Percentiles rank a stretch among this genome's conserved stretches.
Evolutionary conservation across 2,113 vertebrate species (phyloP).

Genomic region (Grallaria varia): DNA sequence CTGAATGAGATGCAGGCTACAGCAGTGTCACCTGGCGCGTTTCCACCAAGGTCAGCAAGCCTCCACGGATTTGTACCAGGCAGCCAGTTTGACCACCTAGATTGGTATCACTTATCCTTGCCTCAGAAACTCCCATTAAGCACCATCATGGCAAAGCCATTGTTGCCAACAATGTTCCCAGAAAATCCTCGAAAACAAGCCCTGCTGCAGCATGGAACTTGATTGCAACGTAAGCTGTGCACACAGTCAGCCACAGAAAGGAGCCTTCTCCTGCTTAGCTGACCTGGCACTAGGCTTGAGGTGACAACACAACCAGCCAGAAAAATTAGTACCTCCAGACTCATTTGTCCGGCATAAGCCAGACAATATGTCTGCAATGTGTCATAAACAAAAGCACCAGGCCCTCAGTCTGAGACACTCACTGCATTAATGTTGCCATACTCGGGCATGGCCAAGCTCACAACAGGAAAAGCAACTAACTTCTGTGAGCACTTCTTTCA

Average conservation of each 20-base stretch:
- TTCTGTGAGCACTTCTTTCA: neutral
- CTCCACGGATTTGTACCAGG: neutral
- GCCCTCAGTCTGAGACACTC: neutral
- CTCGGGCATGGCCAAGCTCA: neutral
- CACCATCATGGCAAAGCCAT: too few relatives aligned
- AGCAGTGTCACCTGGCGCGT: neutral
- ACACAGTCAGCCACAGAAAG: neutral
- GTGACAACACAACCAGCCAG: neutral
- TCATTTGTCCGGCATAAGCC: neutral
- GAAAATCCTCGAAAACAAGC: neutral
- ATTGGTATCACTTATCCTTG: neutral
- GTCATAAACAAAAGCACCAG: neutral
- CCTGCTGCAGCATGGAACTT: neutral
- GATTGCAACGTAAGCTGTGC: neutral
- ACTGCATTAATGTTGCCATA: neutral
- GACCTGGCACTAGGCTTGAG: neutral
- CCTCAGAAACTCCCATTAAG: neutral
- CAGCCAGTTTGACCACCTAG: neutral
- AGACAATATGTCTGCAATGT: neutral
- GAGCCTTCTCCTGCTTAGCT: neutral
- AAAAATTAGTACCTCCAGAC: rapidly evolving
- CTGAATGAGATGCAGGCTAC: neutral
- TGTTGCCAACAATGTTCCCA: neutral
- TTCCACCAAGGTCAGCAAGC: neutral
- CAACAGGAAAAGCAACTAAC: neutral